Evolutionary conservation across 1,140 invertebrate species (phyloP), one percentile per base, ranked within the genome.

Genomic region (Heliconius himera): DNA sequence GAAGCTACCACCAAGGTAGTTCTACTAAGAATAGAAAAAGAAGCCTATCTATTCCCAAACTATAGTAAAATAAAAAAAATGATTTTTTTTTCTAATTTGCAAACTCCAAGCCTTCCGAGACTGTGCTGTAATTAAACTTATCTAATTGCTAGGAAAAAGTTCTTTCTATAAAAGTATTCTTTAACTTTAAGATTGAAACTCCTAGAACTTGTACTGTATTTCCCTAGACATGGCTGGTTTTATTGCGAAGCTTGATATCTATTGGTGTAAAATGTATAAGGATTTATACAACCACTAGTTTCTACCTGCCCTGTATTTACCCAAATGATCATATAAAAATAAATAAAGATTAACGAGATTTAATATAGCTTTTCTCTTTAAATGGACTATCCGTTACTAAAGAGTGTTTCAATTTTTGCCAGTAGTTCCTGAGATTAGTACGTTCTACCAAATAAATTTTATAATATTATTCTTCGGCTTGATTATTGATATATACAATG

Each of bases 91-190:
- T 74, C 72, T 8, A 56, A 41, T 72, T 66, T 70, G 22, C 18
- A 74, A 22, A 46, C n/a, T 1, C 36, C 73, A 51, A 66, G 79
- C 60, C 79, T 36, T 77, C 38, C 8, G 70, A 80, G 79, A 76
- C 33, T 6, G 8, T 22, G 51, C 16, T 77, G 41, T 77, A 80
- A 80, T 80, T 80, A 66, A 80, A 80, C 22, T 80, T 76, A 73
- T 80, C 70, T 80, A 80, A 80, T 80, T 80, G 78, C 70, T 60
- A 13, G 49, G 54, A 41, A 60, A 49, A 79, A 79, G 71, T 79
- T 78, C 22, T 70, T n/a, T 51, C 54, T 70, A 29, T 9, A 73
- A 78, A 78, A 72, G 70, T 74, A 70, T 74, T 74, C 56, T 79
- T 74, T 66, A 78, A 78, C 16, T 76, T 38, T 29, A 36, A 41